A percentile compares a stretch with the other conserved stretches of the same genome.
These are phyloP conservation scores for Chaetogeoica ovagalla DNA, from an alignment of 2,888 invertebrate genomes.

Conservation along the genomic window DNA sequence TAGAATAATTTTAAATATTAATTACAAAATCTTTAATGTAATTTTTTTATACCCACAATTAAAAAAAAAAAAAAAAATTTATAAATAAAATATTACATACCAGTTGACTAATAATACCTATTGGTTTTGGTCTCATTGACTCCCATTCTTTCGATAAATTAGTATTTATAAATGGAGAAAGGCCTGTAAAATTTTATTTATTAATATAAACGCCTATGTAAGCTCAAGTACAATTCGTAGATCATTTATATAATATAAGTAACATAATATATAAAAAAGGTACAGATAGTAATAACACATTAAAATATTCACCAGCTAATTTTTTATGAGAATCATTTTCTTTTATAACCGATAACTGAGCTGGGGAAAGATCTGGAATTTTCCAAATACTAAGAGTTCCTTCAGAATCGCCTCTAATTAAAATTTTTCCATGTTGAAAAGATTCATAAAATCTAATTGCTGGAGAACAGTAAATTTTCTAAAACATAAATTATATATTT, in stretches of 20 bases:
- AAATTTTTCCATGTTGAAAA: conserved; percentile 68
- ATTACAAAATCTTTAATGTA: neutral
- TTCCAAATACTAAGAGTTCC: conserved; percentile 88
- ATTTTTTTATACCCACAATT: neutral
- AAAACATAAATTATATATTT: conserved; percentile 56
- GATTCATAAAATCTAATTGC: conserved; percentile 77
- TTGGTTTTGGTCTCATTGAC: conserved; percentile 82
- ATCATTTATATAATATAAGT: no score
- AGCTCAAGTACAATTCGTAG: no score
- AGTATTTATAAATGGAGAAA: conserved; percentile 78
- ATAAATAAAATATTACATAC: conserved; percentile 62
- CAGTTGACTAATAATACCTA: conserved; percentile 88
- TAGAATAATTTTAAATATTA: neutral
- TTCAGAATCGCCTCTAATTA: conserved; percentile 88
- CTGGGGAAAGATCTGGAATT: conserved; percentile 78
- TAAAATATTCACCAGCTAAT: conserved; percentile 26
- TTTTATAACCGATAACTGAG: conserved; percentile 66
- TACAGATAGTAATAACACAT: neutral
- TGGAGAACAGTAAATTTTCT: conserved; percentile 88
- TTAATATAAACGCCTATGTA: no score
- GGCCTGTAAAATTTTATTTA: conserved; percentile 60
- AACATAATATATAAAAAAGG: no score
- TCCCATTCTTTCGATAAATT: conserved; percentile 87
- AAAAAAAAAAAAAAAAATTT: neutral
- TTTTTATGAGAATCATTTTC: conserved; percentile 62